A percentile compares a stretch with the other conserved stretches of the same genome.
phyloP scores from a whole-genome alignment of 2,888 invertebrate genomes.

The Caenorhabditis sp. region DNA sequence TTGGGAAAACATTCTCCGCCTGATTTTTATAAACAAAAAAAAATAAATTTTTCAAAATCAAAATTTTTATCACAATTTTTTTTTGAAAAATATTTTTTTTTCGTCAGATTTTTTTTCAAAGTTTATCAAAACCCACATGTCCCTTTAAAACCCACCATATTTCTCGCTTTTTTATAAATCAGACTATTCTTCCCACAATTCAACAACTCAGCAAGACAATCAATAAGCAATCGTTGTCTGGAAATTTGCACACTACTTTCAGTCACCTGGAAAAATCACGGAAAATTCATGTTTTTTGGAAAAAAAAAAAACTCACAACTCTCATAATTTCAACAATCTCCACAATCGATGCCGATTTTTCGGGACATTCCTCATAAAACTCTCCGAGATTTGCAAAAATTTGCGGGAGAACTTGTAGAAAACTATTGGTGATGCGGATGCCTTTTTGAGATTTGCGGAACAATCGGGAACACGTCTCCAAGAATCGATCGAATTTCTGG shows the following conservation, averaged over 20 bases:
- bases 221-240: conserved; percentile 19
- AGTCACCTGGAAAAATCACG: neutral
- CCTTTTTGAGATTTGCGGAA: conserved; percentile 12
- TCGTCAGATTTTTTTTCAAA: too few species aligned
- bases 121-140: too few species aligned
- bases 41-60: too few species aligned
- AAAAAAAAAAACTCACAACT: neutral
- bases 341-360: conserved; percentile 14
- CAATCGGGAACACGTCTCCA: conserved; percentile 11
- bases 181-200: conserved; percentile 29
- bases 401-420: conserved; percentile 33
- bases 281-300: too few species aligned
- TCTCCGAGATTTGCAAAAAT: conserved; percentile 23
- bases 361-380: conserved; percentile 21
- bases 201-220: conserved; percentile 26
- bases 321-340: conserved; percentile 25
- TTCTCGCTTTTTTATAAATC: conserved; percentile 17
- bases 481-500: conserved; percentile 27
- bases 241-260: conserved; percentile 14
- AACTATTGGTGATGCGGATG: conserved; percentile 24
- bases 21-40: too few species aligned
- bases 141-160: conserved; percentile 20
- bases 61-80: too few species aligned
- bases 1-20: too few species aligned
- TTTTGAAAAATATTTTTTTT: too few species aligned